Evolutionary conservation across 2,797 vertebrate genomes (phyloP), one percentile per base, ranked within the genome.

Genomic region (Lithobates pipiens): DNA sequence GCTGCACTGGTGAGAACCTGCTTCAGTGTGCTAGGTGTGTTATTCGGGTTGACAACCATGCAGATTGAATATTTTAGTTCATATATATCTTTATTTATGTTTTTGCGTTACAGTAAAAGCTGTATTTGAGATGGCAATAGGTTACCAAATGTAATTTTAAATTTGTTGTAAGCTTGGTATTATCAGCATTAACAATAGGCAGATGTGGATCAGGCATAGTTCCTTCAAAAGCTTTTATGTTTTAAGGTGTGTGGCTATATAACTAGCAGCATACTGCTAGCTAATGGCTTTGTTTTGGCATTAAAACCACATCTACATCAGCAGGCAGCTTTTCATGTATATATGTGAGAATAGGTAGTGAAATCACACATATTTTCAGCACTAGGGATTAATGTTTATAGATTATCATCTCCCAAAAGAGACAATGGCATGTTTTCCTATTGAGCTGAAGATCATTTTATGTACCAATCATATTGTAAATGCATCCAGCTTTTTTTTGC

Each of bases 391-490:
- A 70, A 3, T 39, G 25, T 76, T 88, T 88, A 81, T 85, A 5
- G 82, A 72, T 69, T 84, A 89, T 90, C 73, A 85, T 86, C 74
- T 50, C 92, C 89, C 89, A 3, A 32, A 90, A 91, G 84, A 70
- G 0, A 1, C 54, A 63, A 78, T 70, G 0, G 0, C 80, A 87
- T 87, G 85, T 85, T 90, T 32, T 63, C 46, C 34, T 82, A 74
- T 46, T 83, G 80, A 50, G 77, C 88, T 75, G 76, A 84, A 82
- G 70, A 77, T 83, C 80, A 73, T 81, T 88, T 69, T 46, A 83
- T 83, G 85, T 78, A 80, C 74, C 78, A 77, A 85, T 88, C 79
- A 34, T 34, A 77, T 15, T 21, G 16, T 78, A 36, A 77, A 63
- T 13, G 46, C 7, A 57, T 4, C 54, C 54, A 57, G n/a, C 3